Conservation (phyloP, 2,797 vertebrate species). For the Sylvia borin region DNA sequence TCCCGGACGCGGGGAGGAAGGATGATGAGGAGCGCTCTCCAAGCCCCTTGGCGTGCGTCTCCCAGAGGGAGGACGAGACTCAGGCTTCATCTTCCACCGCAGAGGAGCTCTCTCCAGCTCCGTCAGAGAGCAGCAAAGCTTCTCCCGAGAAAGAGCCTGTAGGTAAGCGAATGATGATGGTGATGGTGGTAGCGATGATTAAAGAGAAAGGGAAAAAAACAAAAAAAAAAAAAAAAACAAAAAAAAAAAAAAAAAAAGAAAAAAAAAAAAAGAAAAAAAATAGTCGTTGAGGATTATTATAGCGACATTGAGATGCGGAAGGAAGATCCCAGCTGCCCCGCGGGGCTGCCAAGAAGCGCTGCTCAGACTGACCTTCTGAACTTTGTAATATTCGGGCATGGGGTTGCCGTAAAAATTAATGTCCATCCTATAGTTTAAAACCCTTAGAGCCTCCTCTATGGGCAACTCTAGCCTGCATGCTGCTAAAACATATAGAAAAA, state of each 20-base stretch:
- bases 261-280: neutral
- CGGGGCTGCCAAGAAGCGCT: slow-evolving; percentile 66
- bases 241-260: neutral
- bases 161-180: slow-evolving; percentile 82
- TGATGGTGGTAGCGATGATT: neutral
- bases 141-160: slow-evolving; percentile 87
- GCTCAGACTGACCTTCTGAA: slow-evolving; percentile 78
- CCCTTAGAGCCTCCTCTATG: slow-evolving; percentile 16
- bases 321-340: slow-evolving; percentile 56
- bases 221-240: too few relatives aligned
- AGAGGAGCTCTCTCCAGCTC: slow-evolving; percentile 89
- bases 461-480: slow-evolving; percentile 45
- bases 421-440: slow-evolving; percentile 72
- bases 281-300: neutral
- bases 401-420: slow-evolving; percentile 79
- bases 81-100: slow-evolving; percentile 89
- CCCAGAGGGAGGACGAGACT: slow-evolving; percentile 85
- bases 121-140: slow-evolving; percentile 85
- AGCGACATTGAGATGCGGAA: slow-evolving; percentile 25
- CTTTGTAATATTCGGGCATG: slow-evolving; percentile 80
- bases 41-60: slow-evolving; percentile 77
- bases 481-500: slow-evolving; percentile 34
- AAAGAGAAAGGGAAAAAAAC: neutral
- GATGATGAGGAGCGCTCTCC: slow-evolving; percentile 85
- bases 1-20: slow-evolving; percentile 81